phyloP scores from a whole-genome alignment of 2,113 vertebrate genomes.

The Coptodon bakossiorum region DNA sequence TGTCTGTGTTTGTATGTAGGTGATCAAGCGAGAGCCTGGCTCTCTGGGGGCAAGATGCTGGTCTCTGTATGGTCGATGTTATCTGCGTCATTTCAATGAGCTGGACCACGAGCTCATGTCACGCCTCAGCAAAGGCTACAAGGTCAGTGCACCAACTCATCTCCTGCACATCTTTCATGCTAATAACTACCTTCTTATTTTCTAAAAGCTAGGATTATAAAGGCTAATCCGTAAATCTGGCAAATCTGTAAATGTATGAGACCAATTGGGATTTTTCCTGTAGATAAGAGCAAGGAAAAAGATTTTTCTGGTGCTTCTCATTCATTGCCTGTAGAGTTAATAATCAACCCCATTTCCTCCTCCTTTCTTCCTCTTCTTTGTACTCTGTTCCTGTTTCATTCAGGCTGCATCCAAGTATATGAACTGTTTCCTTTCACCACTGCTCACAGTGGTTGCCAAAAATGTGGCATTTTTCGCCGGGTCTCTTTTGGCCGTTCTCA shows the following conservation, averaged over 20 bases:
- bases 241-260: not conserved
- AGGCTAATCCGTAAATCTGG: not conserved
- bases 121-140: slow-evolving; percentile 94
- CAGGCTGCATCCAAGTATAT: slow-evolving; percentile 94
- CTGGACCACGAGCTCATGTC: slow-evolving; percentile 95
- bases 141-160: slow-evolving; percentile 41
- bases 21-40: slow-evolving; percentile 93
- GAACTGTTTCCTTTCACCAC: slow-evolving; percentile 96
- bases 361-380: not conserved
- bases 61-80: slow-evolving; percentile 96
- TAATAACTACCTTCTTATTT: not conserved
- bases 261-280: not conserved
- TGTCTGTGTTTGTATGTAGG: slow-evolving; percentile 25
- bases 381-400: not conserved
- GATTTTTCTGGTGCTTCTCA: not conserved
- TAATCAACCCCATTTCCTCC: not conserved
- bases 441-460: slow-evolving; percentile 92
- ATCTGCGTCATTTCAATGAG: slow-evolving; percentile 96
- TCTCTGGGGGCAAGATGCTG: slow-evolving; percentile 94
- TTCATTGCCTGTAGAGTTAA: not conserved
- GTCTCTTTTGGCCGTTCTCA: slow-evolving; percentile 93
- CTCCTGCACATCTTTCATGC: not conserved
- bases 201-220: not conserved
- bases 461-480: slow-evolving; percentile 96
- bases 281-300: not conserved